Conservation (phyloP, 2,113 vertebrate species). For the Hippocampus abdominalis region DNA sequence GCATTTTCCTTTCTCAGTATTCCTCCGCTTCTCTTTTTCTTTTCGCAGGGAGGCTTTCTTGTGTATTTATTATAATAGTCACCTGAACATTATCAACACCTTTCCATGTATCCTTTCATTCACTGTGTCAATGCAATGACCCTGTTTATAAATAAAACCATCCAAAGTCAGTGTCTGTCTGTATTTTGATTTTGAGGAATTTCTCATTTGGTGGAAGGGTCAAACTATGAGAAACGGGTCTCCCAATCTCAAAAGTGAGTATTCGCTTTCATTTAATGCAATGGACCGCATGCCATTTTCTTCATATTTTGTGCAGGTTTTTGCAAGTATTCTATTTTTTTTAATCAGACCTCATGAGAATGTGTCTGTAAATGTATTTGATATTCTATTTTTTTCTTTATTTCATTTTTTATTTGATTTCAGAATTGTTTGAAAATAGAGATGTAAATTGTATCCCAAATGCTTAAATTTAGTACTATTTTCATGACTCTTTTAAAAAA, state of each 20-base stretch:
- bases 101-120: constrained; percentile 72
- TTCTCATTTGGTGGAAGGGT: not conserved
- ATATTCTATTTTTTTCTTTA: too few relatives aligned
- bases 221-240: not conserved
- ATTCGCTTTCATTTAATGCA: not conserved
- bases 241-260: not conserved
- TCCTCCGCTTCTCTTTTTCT: constrained; percentile 67
- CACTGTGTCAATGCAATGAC: constrained; percentile 79
- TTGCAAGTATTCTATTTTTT: too few relatives aligned
- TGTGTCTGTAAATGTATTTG: not conserved
- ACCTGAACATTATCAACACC: constrained; percentile 79
- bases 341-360: too few relatives aligned
- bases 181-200: not conserved
- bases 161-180: constrained; percentile 58
- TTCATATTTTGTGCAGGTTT: not conserved
- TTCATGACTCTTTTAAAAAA: too few relatives aligned
- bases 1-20: constrained; percentile 72
- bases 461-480: too few relatives aligned
- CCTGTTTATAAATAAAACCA: constrained; percentile 99
- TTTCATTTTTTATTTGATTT: too few relatives aligned
- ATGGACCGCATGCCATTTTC: not conserved
- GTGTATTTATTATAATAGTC: constrained; percentile 97
- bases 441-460: too few relatives aligned
- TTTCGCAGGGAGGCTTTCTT: constrained; percentile 30
- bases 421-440: too few relatives aligned